Evolutionary conservation across 2,113 vertebrate genomes (phyloP).

Genomic region (Spea multiplicata): DNA sequence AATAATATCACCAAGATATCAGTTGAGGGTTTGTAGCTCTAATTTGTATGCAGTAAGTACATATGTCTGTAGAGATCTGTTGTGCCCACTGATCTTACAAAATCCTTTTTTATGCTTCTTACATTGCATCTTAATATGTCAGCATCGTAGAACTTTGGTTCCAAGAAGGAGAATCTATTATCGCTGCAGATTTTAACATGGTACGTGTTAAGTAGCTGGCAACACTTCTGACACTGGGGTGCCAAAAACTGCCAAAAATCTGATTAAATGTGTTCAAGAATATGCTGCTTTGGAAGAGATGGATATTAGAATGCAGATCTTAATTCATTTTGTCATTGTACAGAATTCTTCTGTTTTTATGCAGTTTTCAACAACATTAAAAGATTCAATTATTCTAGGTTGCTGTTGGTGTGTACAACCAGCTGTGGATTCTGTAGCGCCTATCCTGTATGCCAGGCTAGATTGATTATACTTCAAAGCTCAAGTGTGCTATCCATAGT

Average conservation of each 20-base stretch:
- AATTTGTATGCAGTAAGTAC: no score
- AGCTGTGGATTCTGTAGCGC: no score
- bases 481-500: no score
- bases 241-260: conserved; percentile 4
- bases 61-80: not conserved
- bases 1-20: no score
- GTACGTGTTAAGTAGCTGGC: conserved; percentile 34
- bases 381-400: no score
- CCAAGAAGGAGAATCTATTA: conserved; percentile 32
- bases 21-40: no score
- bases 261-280: not conserved
- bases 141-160: conserved; percentile 5
- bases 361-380: no score
- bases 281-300: not conserved
- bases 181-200: conserved; percentile 19
- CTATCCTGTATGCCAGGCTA: no score
- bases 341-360: not conserved
- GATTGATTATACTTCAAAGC: no score
- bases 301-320: not conserved
- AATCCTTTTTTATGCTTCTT: not conserved
- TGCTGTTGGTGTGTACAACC: no score
- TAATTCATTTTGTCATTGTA: not conserved
- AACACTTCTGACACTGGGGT: conserved; percentile 13
- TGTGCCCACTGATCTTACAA: conserved; percentile 6
- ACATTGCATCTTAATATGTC: conserved; percentile 1